These are phyloP conservation scores for Salarias fasciatus DNA, from an alignment of 2,797 vertebrate species.

Conservation along the genomic window DNA sequence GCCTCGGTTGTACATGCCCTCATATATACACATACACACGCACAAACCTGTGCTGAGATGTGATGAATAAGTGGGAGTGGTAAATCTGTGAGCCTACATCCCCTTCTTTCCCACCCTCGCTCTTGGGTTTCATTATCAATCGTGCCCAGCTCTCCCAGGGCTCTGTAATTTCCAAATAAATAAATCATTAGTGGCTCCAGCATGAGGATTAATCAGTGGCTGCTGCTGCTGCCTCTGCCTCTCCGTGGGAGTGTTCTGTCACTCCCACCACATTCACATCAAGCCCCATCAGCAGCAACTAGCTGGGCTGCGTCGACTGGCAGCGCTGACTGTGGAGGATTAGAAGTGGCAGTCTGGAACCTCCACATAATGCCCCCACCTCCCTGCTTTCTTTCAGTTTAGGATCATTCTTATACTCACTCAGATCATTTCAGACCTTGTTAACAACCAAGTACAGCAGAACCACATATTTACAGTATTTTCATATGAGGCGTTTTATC, in stretches of 20 bases:
- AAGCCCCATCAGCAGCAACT: conserved; percentile 55
- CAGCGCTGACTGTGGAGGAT: conserved; percentile 44
- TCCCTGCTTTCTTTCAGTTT: conserved; percentile 21
- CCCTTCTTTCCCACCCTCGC: conserved; percentile 11
- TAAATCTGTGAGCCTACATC: conserved; percentile 24
- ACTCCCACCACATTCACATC: conserved; percentile 72
- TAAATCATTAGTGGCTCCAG: conserved; percentile 76
- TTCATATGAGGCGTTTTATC: conserved; percentile 27
- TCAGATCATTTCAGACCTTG: conserved; percentile 18
- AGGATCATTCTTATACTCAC: conserved; percentile 11
- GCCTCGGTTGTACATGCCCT: too few species aligned
- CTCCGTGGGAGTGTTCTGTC: conserved; percentile 56
- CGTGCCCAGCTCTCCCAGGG: conserved; percentile 66
- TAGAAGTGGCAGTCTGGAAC: conserved; percentile 45
- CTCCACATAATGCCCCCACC: conserved; percentile 26
- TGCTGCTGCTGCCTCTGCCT: conserved; percentile 44
- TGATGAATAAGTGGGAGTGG: conserved; percentile 38
- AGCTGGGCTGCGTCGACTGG: conserved; percentile 35
- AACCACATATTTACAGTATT: conserved; percentile 24
- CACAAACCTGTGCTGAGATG: conserved; percentile 21
- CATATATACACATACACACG: conserved; percentile 17
- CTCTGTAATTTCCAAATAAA: conserved; percentile 79
- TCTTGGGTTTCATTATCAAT: conserved; percentile 69
- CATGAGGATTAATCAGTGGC: conserved; percentile 73
- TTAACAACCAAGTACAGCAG: conserved; percentile 13